Conservation (phyloP, 2,797 vertebrate genomes). For the Toxotes lorentzi region DNA sequence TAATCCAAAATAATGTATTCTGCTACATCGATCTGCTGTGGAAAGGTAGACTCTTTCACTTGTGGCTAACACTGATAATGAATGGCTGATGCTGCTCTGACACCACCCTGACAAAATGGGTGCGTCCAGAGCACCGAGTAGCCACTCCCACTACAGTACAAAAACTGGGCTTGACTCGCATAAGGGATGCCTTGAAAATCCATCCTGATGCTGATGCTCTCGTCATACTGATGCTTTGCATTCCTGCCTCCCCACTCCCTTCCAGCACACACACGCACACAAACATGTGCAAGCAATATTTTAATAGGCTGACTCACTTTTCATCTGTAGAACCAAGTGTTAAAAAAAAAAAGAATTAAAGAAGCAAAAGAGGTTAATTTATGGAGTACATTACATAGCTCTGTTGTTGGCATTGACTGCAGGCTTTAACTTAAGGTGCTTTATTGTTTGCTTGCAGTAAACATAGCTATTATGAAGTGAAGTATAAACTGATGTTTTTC, state of each 20-base stretch:
- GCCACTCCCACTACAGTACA: constrained; percentile 32
- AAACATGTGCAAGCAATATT: background rate
- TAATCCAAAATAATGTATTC: constrained; percentile 63
- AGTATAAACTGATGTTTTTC: constrained; percentile 1
- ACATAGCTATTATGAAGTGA: background rate
- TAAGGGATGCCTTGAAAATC: constrained; percentile 36
- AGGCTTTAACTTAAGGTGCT: background rate
- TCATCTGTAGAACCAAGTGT: background rate
- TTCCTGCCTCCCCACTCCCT: constrained; percentile 17
- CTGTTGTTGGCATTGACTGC: background rate
- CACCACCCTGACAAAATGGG: constrained; percentile 38
- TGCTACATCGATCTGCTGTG: constrained; percentile 27
- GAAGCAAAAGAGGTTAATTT: background rate
- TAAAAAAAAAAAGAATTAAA: constrained; percentile 15
- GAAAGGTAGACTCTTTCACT: constrained; percentile 52
- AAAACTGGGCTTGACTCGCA: constrained; percentile 29
- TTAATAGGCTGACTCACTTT: constrained; percentile 7
- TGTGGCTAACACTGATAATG: constrained; percentile 42
- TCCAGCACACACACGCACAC: background rate
- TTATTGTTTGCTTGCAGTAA: constrained; percentile 2
- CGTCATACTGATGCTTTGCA: constrained; percentile 24
- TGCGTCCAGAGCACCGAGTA: background rate
- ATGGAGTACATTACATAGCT: constrained; percentile 14
- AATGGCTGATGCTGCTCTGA: constrained; percentile 41
- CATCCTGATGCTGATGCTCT: constrained; percentile 31